Evolutionary conservation across 2,888 invertebrate species (phyloP), one percentile per base, ranked within the genome.

Genomic region (Harpalus rufipes): DNA sequence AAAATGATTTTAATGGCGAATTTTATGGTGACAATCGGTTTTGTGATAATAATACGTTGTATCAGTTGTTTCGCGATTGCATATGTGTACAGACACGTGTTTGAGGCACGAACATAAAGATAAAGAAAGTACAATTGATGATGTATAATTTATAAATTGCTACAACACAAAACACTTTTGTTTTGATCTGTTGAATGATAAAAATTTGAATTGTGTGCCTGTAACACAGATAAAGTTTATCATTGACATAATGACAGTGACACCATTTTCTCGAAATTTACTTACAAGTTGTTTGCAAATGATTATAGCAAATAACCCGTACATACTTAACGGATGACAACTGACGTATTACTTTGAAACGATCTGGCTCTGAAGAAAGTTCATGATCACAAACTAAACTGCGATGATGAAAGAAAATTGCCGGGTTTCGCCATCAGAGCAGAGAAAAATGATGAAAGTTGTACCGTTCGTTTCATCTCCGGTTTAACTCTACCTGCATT

Each of bases 371-470:
- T n/a, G 68, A 32, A 18, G 72, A 74, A 74, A 74, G 72, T 74
- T 74, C 72, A 51, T 74, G 72, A 68, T 68, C 68, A 68, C 6
- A 68, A 59, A 10, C 39, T 68, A 68, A 68, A 32, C 32, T 25
- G 68, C 68, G 68, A 39, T 68, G 68, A 68, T 68, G 68, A 68
- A 68, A 68, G 68, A 68, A 68, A 68, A 68, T 68, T 68, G 39
- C 68, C 68, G 32, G 68, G 68, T 68, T 68, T 68, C 68, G 68
- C 68, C 68, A 68, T 68, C 39, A 39, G 39, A 14, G 68, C 14
- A 5, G 32, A 68, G 68, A 68, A 68, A 68, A 68, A 32, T 68
- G 68, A 68, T 68, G 68, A 68, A 68, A 68, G 68, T 68, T 68
- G 39, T 68, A 68, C 68, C 68, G 68, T 68, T 68, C 14, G 14